Conservation (phyloP, 2,113 vertebrate genomes). For the Hippocampus zosterae region DNA sequence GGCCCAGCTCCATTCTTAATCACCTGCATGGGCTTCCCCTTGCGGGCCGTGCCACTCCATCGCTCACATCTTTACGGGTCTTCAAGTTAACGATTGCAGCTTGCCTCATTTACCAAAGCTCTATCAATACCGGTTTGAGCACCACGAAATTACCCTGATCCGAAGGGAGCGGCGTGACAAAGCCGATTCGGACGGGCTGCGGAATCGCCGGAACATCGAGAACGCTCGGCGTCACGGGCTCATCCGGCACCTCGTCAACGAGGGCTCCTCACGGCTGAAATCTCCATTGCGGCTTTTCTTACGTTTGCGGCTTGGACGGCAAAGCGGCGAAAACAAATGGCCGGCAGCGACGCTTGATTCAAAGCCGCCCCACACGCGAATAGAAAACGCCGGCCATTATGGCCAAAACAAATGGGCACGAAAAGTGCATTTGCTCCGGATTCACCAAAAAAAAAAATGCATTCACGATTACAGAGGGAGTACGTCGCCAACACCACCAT, state of each 20-base stretch:
- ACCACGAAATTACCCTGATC: conserved; percentile 74
- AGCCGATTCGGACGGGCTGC: conserved; percentile 67
- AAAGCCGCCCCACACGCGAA: conserved; percentile 36
- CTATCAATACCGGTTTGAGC: conserved; percentile 72
- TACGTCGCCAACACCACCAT: too few species aligned
- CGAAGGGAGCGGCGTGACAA: conserved; percentile 66
- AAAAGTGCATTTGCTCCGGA: too few species aligned
- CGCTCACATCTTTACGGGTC: conserved; percentile 73
- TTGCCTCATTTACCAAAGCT: conserved; percentile 68
- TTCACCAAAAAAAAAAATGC: too few species aligned
- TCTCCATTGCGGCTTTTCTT: conserved; percentile 57
- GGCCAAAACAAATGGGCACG: background rate
- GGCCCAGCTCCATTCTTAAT: conserved; percentile 67
- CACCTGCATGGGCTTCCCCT: conserved; percentile 68
- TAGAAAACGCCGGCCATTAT: conserved; percentile 45
- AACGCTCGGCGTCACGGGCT: conserved; percentile 59
- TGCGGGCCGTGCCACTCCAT: conserved; percentile 55
- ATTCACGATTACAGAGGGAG: too few species aligned
- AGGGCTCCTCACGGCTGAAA: conserved; percentile 38
- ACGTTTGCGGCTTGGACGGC: conserved; percentile 27
- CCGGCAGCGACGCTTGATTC: conserved; percentile 2
- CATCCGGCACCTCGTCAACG: conserved; percentile 11
- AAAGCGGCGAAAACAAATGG: conserved; percentile 27
- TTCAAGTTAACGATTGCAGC: conserved; percentile 71
- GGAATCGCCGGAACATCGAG: conserved; percentile 62